Conservation (phyloP, 1,140 invertebrate species). For the Drosophila sucinea region DNA sequence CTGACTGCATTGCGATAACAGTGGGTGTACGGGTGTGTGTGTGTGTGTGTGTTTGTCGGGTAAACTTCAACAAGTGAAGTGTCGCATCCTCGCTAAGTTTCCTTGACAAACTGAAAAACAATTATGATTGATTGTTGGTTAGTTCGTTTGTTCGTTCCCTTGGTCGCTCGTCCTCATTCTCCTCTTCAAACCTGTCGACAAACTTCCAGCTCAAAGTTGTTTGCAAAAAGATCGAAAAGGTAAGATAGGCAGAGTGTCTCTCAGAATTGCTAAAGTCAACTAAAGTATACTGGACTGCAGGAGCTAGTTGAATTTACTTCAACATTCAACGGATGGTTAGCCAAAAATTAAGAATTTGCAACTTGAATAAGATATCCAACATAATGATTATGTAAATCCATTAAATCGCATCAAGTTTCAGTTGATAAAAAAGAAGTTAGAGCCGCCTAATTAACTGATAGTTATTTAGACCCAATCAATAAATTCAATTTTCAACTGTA, state of each 20-base stretch:
- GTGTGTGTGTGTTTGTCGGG: slow-evolving; percentile 15
- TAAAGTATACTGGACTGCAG: neutral
- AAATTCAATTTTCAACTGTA: too few species aligned
- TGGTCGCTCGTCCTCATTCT: neutral
- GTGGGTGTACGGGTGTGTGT: slow-evolving; percentile 11
- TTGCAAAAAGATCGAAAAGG: slow-evolving; percentile 15
- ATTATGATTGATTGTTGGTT: slow-evolving; percentile 75
- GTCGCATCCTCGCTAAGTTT: slow-evolving; percentile 36
- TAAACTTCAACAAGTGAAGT: slow-evolving; percentile 60
- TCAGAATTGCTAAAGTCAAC: slow-evolving; percentile 11
- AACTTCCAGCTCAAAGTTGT: slow-evolving; percentile 2
- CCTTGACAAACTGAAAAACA: slow-evolving; percentile 77
- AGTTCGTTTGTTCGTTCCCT: neutral
- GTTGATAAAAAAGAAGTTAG: too few species aligned
- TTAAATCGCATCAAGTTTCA: too few species aligned
- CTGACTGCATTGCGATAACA: slow-evolving; percentile 69
- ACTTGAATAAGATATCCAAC: too few species aligned
- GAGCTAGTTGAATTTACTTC: neutral
- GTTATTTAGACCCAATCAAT: too few species aligned
- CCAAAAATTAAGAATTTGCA: too few species aligned
- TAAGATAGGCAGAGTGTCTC: slow-evolving; percentile 16
- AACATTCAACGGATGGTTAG: neutral
- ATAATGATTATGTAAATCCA: too few species aligned
- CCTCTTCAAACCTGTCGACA: neutral
- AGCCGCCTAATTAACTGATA: too few species aligned